Base-by-base conservation (phyloP, 2,797 vertebrate species). In the Hylomyscus alleni region DNA sequence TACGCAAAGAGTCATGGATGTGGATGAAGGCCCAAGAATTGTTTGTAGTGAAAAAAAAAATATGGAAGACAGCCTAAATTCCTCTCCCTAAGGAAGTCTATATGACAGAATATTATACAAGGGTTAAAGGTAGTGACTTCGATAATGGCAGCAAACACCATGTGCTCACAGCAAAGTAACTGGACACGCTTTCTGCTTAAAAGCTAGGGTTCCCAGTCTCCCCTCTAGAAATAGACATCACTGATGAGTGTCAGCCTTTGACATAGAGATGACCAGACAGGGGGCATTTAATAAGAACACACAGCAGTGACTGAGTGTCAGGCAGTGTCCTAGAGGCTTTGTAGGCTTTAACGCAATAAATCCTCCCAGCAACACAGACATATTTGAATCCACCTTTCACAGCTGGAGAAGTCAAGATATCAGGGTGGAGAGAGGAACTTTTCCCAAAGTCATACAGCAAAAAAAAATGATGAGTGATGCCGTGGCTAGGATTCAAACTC, bases 391-490 rank as follows among this genome's bases (percentile, higher is more conserved):
- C 54, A 93, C 58, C 24, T 60, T 76, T 90, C 65, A 94, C 24
- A 83, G n/a, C 69, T 44, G 89, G 87, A 94, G 90, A 44, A 89
- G 80, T 47, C 14, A 89, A 94, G 84, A 19, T 31, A 52, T 34
- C 76, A 50, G 26, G 50, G 62, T 17, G 47, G 54, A 88, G 58
- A 85, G 2, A 52, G 65, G 19, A 72, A 81, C 54, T 72, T 26
- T 86, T 24, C 78, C 72, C 31, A 54, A 60, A 29, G 26, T 91
- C 47, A 76, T 52, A 76, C 15, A 89, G 13, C 65, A 44, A 26
- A 50, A 54, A 44, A 26, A 50, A 54, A 88, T 58, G n/a, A 50
- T 29, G 82, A 31, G 58, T 3, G 44, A 78, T 69, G 44, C 15
- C 8, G 26, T 50, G 26, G 60, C 40, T 54, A 7, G 85, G 65